phyloP scores from a whole-genome alignment of 2,797 vertebrate genomes.

The Melanogrammus aeglefinus region DNA sequence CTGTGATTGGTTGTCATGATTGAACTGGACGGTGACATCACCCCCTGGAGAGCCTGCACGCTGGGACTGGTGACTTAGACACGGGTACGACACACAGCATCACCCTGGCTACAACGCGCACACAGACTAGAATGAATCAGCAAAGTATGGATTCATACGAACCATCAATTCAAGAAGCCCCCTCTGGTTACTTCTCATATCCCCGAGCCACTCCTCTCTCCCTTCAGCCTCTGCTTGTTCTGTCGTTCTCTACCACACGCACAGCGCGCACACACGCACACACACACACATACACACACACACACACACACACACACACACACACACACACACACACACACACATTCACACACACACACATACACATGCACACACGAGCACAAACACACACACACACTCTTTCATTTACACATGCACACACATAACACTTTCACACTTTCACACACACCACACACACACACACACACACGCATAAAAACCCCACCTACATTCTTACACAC shows the following conservation, averaged over 20 bases:
- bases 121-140: slow-evolving; percentile 27
- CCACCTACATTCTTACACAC: too few species aligned
- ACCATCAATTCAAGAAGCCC: slow-evolving; percentile 61
- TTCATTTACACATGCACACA: slow-evolving; percentile 6
- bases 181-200: slow-evolving; percentile 4
- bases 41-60: slow-evolving; percentile 56
- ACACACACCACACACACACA: slow-evolving; percentile 1
- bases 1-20: slow-evolving; percentile 67
- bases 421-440: too few species aligned
- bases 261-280: slow-evolving; percentile 3
- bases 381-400: slow-evolving; percentile 20
- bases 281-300: slow-evolving; percentile 18
- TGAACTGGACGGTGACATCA: slow-evolving; percentile 52
- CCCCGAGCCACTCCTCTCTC: neutral
- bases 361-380: slow-evolving; percentile 1
- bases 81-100: slow-evolving; percentile 35
- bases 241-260: neutral
- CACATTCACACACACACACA: too few species aligned
- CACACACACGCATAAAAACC: too few species aligned
- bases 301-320: slow-evolving; percentile 31
- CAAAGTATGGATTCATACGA: slow-evolving; percentile 59
- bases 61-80: slow-evolving; percentile 50
- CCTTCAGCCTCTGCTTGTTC: slow-evolving; percentile 13
- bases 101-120: slow-evolving; percentile 16
- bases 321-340: slow-evolving; percentile 40